Percentiles rank a stretch among this genome's conserved stretches.
Evolutionary conservation across 1,140 invertebrate species (phyloP).

Genomic region (Drosophila nikananu): DNA sequence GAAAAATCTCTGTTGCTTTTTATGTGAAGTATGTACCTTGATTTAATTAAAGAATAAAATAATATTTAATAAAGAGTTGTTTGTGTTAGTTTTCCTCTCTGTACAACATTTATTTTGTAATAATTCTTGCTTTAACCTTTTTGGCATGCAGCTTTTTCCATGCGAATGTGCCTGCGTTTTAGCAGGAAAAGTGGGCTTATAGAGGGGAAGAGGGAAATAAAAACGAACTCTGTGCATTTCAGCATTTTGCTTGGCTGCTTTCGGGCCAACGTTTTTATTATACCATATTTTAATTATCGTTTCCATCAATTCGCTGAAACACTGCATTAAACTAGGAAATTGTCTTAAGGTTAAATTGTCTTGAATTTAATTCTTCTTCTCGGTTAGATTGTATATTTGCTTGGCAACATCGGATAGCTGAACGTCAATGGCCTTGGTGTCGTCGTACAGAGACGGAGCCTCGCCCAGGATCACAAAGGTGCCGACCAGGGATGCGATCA

Average conservation of each 20-base stretch:
- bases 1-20: neutral
- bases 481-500: conserved; percentile 95
- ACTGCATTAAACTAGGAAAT: conserved; percentile 65
- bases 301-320: conserved; percentile 49
- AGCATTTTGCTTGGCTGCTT: conserved; percentile 64
- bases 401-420: conserved; percentile 93
- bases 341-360: conserved; percentile 46
- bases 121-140: conserved; percentile 40
- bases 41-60: neutral
- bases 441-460: conserved; percentile 95
- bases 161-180: conserved; percentile 6
- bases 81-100: neutral
- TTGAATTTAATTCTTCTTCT: conserved; percentile 84
- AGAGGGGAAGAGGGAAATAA: neutral
- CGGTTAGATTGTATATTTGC: conserved; percentile 86
- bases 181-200: neutral
- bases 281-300: conserved; percentile 37
- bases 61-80: neutral
- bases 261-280: conserved; percentile 56
- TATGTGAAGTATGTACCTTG: too few relatives aligned
- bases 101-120: conserved; percentile 38
- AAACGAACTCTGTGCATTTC: conserved; percentile 52
- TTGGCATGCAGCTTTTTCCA: conserved; percentile 30
- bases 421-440: conserved; percentile 93
- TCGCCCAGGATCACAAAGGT: conserved; percentile 95